Conservation (phyloP, 2,888 invertebrate species). For the Ditula angustiorana region DNA sequence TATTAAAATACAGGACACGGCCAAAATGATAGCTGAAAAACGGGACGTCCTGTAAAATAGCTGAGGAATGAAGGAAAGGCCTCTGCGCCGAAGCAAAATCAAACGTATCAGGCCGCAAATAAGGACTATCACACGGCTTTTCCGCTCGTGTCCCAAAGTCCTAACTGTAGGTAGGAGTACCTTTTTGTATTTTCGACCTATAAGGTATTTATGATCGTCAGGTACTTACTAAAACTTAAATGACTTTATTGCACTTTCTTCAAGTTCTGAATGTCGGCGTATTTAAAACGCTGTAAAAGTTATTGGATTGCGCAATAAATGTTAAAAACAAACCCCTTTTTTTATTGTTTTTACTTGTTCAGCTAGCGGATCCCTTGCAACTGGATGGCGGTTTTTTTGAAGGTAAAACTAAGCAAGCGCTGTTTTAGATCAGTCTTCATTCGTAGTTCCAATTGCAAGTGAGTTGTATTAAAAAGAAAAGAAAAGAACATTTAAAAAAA, state of each 20-base stretch:
- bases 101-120: too few relatives aligned
- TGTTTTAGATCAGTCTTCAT: not conserved
- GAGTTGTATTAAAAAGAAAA: not conserved
- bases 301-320: constrained; percentile 22
- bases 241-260: not conserved
- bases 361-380: not conserved
- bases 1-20: too few relatives aligned
- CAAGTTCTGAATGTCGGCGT: not conserved
- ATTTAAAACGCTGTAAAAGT: constrained; percentile 3
- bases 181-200: too few relatives aligned
- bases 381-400: not conserved
- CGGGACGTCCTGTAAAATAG: too few relatives aligned
- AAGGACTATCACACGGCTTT: too few relatives aligned
- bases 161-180: too few relatives aligned
- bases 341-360: not conserved
- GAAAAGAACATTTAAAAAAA: not conserved
- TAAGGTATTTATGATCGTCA: not conserved
- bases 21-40: too few relatives aligned
- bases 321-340: constrained; percentile 5
- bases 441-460: not conserved
- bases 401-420: not conserved
- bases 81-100: too few relatives aligned
- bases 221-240: constrained; percentile 1
- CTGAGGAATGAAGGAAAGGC: too few relatives aligned
- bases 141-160: too few relatives aligned